Evolutionary conservation across 2,113 vertebrate species (phyloP).

Genomic region (Cottus gobio): DNA sequence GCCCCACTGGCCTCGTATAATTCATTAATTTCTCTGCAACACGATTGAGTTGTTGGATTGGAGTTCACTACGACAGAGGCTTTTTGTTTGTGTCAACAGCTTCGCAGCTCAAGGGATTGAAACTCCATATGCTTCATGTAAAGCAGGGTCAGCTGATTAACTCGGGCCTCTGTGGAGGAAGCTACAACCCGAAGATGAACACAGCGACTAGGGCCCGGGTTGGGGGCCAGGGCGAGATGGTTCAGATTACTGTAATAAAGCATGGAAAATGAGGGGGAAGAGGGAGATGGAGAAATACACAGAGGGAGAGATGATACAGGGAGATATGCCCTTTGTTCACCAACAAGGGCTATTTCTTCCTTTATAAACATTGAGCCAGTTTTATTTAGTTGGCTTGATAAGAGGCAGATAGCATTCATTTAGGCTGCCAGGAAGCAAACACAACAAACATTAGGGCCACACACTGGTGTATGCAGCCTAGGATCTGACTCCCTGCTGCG

Average conservation of each 20-base stretch:
- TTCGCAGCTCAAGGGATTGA: constrained; percentile 25
- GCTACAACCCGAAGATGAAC: constrained; percentile 35
- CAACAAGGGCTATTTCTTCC: constrained; percentile 47
- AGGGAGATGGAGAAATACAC: constrained; percentile 37
- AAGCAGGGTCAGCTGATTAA: constrained; percentile 24
- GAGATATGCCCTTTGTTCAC: constrained; percentile 73
- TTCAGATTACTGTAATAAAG: constrained; percentile 76
- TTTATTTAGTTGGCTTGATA: constrained; percentile 73
- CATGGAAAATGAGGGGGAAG: constrained; percentile 66
- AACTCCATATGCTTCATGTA: constrained; percentile 33
- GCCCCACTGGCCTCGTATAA: constrained; percentile 17
- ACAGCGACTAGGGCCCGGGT: constrained; percentile 22
- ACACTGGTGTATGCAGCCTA: constrained; percentile 36
- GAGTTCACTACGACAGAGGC: constrained; percentile 21
- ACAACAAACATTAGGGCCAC: constrained; percentile 63
- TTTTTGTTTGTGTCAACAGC: constrained; percentile 31
- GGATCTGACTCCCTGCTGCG: constrained; percentile 29
- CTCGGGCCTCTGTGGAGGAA: constrained; percentile 30
- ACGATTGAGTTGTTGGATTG: constrained; percentile 31
- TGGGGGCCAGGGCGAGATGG: constrained; percentile 63
- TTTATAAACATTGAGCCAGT: constrained; percentile 71
- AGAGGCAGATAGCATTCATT: constrained; percentile 55
- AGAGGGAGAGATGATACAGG: constrained; percentile 46
- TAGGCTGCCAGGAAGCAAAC: constrained; percentile 53
- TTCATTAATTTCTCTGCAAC: constrained; percentile 23